Base-by-base conservation (phyloP, 2,888 invertebrate genomes). In the Drosophila fulvimacula region DNA sequence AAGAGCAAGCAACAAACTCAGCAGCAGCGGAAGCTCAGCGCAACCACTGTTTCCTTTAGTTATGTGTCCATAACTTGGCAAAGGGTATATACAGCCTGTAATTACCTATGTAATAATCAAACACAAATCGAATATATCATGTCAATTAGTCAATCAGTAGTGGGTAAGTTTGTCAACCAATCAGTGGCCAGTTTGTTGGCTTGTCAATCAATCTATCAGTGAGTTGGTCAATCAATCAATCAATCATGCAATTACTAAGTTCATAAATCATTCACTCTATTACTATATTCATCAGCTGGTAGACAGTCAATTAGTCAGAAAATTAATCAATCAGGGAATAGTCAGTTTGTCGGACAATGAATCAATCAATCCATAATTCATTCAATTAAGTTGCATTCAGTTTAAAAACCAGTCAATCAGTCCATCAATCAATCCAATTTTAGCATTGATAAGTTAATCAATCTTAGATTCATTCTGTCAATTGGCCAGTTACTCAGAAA, bases 1-100 rank as follows among this genome's bases (percentile, higher is more conserved):
- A 48, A 27, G 27, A 71, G 2, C 21, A 41, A 57, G 51, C 34
- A 49, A 36, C 30, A 38, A 19, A 39, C 7, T 27, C 46, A 49
- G 6, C 36, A 46, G 15, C 36, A 60, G 65, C 72, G 73, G 69
- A 76, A 77, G 61, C 46, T 60, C 36, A 55, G 46, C 52, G 51
- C 65, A 57, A 73, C 74, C 73, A 32, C 49, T 65, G 69, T 62
- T 75, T 67, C 63, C 30, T 62, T 44, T 15, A 15, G 7, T 53
- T 51, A 59, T 53, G 7, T n/a, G 19, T 21, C 30, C n/a, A n/a
- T n/a, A n/a, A 27, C 24, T 27, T 13, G 5, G 19, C 42, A 6
- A 13, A n/a, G 39, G n/a, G 39, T 21, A 32, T 24, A 17, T 30
- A 5, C 1, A 5, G 38, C 19, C n/a, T 17, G 11, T 3, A 17